These are phyloP conservation scores for Hirtodrosophila trivittata DNA, from an alignment of 2,888 invertebrate genomes.

Conservation along the genomic window DNA sequence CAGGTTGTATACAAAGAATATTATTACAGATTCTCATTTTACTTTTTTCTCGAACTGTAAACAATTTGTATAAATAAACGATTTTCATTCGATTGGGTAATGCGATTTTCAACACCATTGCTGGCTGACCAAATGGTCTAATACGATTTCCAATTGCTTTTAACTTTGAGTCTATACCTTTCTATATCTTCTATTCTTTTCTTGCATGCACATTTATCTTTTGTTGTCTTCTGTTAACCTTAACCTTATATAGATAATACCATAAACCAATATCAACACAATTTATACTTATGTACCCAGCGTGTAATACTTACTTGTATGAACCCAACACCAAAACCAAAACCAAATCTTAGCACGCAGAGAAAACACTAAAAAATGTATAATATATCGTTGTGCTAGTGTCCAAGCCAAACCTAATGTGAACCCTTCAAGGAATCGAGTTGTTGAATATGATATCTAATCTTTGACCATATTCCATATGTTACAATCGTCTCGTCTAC, in stretches of 20 bases:
- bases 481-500: slow-evolving; percentile 20
- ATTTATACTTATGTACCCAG: slow-evolving; percentile 1
- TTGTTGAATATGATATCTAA: slow-evolving; percentile 14
- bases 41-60: slow-evolving; percentile 24
- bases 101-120: slow-evolving; percentile 40
- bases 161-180: slow-evolving; percentile 13
- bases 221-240: slow-evolving; percentile 44
- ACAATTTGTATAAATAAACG: slow-evolving; percentile 54
- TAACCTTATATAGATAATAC: slow-evolving; percentile 41
- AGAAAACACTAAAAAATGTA: slow-evolving; percentile 1
- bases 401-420: slow-evolving; percentile 6
- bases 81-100: slow-evolving; percentile 50
- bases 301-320: slow-evolving; percentile 3
- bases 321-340: slow-evolving; percentile 11
- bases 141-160: slow-evolving; percentile 34
- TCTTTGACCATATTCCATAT: slow-evolving; percentile 18
- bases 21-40: slow-evolving; percentile 4
- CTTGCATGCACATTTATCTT: slow-evolving; percentile 40
- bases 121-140: slow-evolving; percentile 43
- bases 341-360: slow-evolving; percentile 23
- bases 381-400: background rate
- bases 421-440: slow-evolving; percentile 4
- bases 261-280: slow-evolving; percentile 22
- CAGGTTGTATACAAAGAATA: slow-evolving; percentile 61
- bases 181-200: slow-evolving; percentile 33